Base-by-base conservation (phyloP, 2,888 invertebrate species). In the Diarsia rubi region DNA sequence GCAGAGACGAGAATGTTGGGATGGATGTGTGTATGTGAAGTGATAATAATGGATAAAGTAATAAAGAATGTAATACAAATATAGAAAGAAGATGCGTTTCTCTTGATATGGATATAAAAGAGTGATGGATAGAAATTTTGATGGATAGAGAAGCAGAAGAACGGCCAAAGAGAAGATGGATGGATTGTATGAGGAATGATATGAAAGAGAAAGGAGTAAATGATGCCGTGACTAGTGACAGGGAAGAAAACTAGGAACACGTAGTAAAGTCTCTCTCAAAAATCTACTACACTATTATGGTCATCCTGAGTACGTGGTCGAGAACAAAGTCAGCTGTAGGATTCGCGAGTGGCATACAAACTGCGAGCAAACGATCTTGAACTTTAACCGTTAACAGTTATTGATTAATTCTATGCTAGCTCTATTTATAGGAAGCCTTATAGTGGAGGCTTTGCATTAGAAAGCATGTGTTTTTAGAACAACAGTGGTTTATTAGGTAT, bases 281-380 rank as follows among this genome's bases (percentile, higher is more conserved):
- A 24, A 71, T 16, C 24, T 16, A 42, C 42, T 47, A 24, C 16
- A 37, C 44, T 27, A 31, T 42, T 78, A 42, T 67, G 57, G 31
- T 54, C 67, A 60, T 57, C 44, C 27, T 49, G 3, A 49, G 59
- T 16, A 69, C 80, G 69, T 79, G 73, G 49, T 27, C 24, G 49
- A 37, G 68, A 57, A 75, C 72, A 60, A 68, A 81, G 47, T 60
- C 84, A 81, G 80, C 80, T 81, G 80, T 72, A 31, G 19, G 11
- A 14, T n/a, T 66, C 80, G 73, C 84, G 73, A 5, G 1, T 31
- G 65, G 80, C 80, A 81, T 81, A 81, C 45, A 74, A 81, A 81
- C 81, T 80, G 79, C 75, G 75, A 44, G 2, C 74, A 47, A 71
- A 82, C 77, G 83, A 78, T 82, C 83, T 85, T 85, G 86, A 82